A percentile compares a stretch with the other conserved stretches of the same genome.
These are phyloP conservation scores for Crypturellus undulatus DNA, from an alignment of 2,113 vertebrate genomes.

Conservation along the genomic window DNA sequence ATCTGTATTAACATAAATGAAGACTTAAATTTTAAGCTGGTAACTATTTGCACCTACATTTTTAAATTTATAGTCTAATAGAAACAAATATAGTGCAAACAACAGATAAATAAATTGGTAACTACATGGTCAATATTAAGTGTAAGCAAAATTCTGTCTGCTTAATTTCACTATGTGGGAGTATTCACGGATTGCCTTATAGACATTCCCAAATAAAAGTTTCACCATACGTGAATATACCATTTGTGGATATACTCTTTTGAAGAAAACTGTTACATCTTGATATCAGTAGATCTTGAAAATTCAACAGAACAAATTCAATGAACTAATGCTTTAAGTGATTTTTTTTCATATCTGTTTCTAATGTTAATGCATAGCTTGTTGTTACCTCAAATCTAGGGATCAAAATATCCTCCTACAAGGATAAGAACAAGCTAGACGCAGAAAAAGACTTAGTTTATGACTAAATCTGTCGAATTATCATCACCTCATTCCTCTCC, in stretches of 20 bases:
- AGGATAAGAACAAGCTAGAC: background rate
- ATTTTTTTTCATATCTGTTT: background rate
- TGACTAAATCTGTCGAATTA: background rate
- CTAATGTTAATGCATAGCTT: background rate
- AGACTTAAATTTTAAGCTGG: background rate
- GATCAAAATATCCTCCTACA: background rate
- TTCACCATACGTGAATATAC: background rate
- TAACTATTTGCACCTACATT: background rate
- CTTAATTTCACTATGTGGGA: background rate
- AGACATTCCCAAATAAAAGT: background rate
- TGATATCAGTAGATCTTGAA: background rate
- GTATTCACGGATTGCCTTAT: background rate
- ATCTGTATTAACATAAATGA: background rate
- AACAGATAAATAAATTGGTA: background rate
- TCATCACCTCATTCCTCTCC: background rate
- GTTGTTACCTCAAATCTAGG: background rate
- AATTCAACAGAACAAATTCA: background rate
- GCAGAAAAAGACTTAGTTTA: background rate
- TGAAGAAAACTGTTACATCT: background rate
- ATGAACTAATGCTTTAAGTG: background rate
- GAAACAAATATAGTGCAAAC: background rate
- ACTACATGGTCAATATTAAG: background rate
- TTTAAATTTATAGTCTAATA: background rate
- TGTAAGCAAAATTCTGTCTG: background rate
- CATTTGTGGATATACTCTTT: background rate